Percentiles rank a stretch among this genome's conserved stretches.
Evolutionary conservation across 2,888 invertebrate genomes (phyloP).

Genomic region (Latrodectus elegans): DNA sequence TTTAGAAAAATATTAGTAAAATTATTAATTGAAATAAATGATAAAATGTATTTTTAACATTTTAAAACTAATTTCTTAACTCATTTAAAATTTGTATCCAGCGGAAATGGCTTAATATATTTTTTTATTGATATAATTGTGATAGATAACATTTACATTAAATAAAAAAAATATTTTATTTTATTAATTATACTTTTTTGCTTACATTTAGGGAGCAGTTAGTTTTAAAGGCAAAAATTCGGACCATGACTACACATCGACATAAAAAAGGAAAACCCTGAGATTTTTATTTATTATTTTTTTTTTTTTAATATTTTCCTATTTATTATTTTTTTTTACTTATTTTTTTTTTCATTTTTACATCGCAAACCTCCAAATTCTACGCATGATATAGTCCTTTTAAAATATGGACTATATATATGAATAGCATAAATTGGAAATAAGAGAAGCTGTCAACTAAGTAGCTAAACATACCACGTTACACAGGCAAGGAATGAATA

Average conservation of each 20-base stretch:
- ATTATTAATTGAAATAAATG: no score
- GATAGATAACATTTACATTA: no score
- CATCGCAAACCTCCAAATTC: conserved; percentile 17
- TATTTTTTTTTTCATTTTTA: conserved; percentile 6
- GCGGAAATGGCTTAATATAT: no score
- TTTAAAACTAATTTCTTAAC: no score
- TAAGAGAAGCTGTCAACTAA: conserved; percentile 34
- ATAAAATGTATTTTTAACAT: no score
- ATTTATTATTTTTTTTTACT: conserved; percentile 30
- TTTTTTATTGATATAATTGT: no score
- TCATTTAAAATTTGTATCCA: no score
- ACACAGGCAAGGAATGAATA: conserved; percentile 52
- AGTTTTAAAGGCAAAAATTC: conserved; percentile 56
- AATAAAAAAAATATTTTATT: no score
- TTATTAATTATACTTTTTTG: no score
- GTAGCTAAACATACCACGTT: conserved; percentile 36
- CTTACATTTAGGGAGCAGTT: background rate
- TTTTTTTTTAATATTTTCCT: conserved; percentile 50
- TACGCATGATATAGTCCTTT: conserved; percentile 50
- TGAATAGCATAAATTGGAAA: conserved; percentile 20
- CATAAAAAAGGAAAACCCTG: conserved; percentile 67
- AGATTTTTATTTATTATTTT: conserved; percentile 47
- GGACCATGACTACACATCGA: conserved; percentile 64
- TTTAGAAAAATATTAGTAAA: no score
- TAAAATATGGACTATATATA: conserved; percentile 68